A percentile compares a stretch with the other conserved stretches of the same genome.
These are phyloP conservation scores for Intellagama lesueurii DNA, from an alignment of 2,797 vertebrate genomes.

Conservation along the genomic window DNA sequence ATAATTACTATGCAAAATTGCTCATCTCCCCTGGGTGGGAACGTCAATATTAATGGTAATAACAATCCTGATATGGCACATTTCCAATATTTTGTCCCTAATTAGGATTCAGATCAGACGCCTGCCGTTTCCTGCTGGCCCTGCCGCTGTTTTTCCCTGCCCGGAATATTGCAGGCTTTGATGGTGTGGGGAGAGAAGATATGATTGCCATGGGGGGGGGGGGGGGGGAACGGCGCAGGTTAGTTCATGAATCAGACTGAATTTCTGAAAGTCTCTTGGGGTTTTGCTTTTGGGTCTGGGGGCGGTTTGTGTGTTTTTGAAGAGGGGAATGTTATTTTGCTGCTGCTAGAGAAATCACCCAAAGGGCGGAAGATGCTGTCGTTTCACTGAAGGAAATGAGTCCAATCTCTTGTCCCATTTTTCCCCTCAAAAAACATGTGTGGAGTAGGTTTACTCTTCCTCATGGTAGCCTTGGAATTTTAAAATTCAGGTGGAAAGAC, in stretches of 20 bases:
- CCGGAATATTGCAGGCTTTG: conserved; percentile 35
- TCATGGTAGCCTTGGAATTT: too few species aligned
- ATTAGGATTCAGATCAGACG: conserved; percentile 72
- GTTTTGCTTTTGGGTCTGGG: too few species aligned
- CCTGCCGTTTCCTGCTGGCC: conserved; percentile 30
- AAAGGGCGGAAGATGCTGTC: background rate
- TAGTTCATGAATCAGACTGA: background rate
- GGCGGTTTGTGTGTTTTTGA: background rate
- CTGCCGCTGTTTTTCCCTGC: conserved; percentile 42
- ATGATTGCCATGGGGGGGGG: background rate
- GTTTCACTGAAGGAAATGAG: accelerated
- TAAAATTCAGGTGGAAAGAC: too few species aligned
- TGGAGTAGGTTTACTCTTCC: background rate
- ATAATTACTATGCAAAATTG: conserved; percentile 76
- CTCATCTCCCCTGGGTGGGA: conserved; percentile 70
- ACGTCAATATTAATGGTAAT: conserved; percentile 74
- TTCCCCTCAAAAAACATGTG: background rate
- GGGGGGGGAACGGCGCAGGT: background rate
- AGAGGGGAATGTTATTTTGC: background rate
- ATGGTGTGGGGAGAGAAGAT: background rate
- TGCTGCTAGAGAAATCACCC: background rate
- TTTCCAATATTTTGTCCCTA: conserved; percentile 74
- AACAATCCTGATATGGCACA: conserved; percentile 71
- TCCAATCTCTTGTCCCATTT: background rate
- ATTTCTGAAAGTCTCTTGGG: too few species aligned